Base-by-base conservation (phyloP, 2,113 vertebrate species). In the Pseudorhombus dupliciocellatus region DNA sequence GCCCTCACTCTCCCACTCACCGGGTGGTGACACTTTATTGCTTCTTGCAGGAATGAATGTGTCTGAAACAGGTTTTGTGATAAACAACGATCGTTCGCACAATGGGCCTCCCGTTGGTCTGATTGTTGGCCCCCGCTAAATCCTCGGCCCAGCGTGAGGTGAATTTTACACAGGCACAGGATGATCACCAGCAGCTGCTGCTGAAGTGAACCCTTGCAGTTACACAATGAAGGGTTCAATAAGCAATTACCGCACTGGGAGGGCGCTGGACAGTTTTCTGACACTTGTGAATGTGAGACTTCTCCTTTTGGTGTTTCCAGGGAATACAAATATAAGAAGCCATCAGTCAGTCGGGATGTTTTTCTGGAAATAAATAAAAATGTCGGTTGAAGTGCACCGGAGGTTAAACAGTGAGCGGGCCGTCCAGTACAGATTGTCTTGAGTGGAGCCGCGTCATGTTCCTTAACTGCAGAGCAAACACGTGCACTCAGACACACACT, bases 171-270 rank as follows among this genome's bases (percentile, higher is more conserved):
- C 42, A 57, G 10, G 12, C 15, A 63, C 46, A 37, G 18, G 9
- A n/a, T 48, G 28, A 79, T 64, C 66, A 61, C 30, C 11, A 15
- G 40, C 16, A 57, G 57, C 76, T 68, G 62, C 70, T 73, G 62
- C 21, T 65, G n/a, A 66, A 62, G 55, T 31, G 55, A n/a, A n/a
- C n/a, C 58, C 77, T 66, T 18, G 51, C 15, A 75, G 70, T 66
- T 42, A 59, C 56, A 66, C 77, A 64, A 63, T 59, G 26, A 68
- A 68, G 50, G 42, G 71, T 79, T 81, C 75, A 75, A 81, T 84
- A 81, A 78, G 66, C 67, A 72, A 79, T 85, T 76, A 75, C n/a
- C 53, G 51, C n/a, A 42, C 58, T 42, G 59, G 31, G 59, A 66
- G 46, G 30, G 48, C 42, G 42, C 30, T 28, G 70, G 73, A 62